Evolutionary conservation across 2,113 vertebrate genomes (phyloP), one percentile per base, ranked within the genome.

Genomic region (Sinocyclocheilus grahami): DNA sequence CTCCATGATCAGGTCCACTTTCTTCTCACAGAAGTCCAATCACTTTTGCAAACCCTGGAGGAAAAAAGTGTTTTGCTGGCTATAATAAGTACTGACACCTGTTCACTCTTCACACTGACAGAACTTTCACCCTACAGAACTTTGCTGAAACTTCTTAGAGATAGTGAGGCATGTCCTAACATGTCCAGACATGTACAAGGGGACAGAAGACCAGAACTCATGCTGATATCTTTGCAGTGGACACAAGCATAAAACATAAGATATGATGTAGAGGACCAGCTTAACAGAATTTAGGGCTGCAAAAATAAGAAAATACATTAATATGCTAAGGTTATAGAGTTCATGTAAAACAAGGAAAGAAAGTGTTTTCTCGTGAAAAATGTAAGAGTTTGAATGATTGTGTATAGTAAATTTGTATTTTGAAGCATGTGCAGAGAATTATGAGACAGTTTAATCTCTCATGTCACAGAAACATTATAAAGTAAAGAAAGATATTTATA

Each of bases 141-240:
- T 65, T 42, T 71, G 20, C 62, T 72, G 18, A 74, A 16, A 63
- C 27, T 46, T 42, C 46, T 82, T 46, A 86, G 46, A 53, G 71
- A 83, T 37, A 84, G 16, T 24, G 51, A 78, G 87, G 85, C 89
- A 87, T 88, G 89, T 83, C 83, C 60, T 14, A 42, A 86, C 89
- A 87, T 89, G 89, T 85, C 82, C 24, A 83, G 85, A 86, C 89
- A 89, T 86, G 88, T 20, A 60, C 22, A 24, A 30, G n/a, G 27
- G 30, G 24, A 33, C 39, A 86, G 48, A 63, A 79, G 30, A 20
- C n/a, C 39, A 86, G 48, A 53, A 75, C 13, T 65, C 37, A 65
- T 74, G 37, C 18, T 77, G 86, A 77, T 20, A 30, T 58, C 62
- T 24, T 30, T 77, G 62, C 13, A 46, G n/a, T 75, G 71, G 71